phyloP scores from a whole-genome alignment of 2,888 invertebrate species.

The Pammene aurita region DNA sequence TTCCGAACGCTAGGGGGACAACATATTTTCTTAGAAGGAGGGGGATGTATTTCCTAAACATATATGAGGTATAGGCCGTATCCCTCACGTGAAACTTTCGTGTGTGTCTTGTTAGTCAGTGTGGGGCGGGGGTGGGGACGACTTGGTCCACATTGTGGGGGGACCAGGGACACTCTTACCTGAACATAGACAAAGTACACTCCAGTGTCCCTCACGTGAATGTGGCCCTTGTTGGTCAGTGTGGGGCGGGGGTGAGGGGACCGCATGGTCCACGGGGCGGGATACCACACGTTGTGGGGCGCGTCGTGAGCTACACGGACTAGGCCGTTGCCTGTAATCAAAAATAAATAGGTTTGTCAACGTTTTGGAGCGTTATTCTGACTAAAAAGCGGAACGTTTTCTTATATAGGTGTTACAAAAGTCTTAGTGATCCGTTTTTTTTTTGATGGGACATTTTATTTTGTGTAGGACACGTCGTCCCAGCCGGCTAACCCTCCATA shows the following conservation, averaged over 20 bases:
- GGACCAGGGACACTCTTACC: constrained; percentile 60
- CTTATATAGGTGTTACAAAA: too few species aligned
- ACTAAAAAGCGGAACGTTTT: too few species aligned
- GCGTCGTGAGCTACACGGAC: constrained; percentile 84
- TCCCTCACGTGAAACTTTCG: constrained; percentile 84
- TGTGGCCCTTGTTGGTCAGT: constrained; percentile 83
- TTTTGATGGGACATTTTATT: too few species aligned
- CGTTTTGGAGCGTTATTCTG: too few species aligned
- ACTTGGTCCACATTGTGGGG: constrained; percentile 68
- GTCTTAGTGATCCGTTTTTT: too few species aligned
- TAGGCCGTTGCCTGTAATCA: constrained; percentile 84
- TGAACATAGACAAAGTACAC: constrained; percentile 91
- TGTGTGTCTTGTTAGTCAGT: constrained; percentile 76
- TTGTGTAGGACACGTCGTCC: too few species aligned
- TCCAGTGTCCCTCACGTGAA: constrained; percentile 87
- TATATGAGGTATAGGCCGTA: constrained; percentile 86
- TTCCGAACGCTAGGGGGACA: too few species aligned
- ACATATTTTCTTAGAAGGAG: too few species aligned
- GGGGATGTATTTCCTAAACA: too few species aligned
- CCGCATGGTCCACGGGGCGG: constrained; percentile 84
- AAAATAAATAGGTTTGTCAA: neutral
- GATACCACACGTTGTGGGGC: constrained; percentile 86
- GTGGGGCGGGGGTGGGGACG: constrained; percentile 85
- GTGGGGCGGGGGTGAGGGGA: constrained; percentile 85
- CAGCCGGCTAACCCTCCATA: too few species aligned